Evolutionary conservation across 2,797 vertebrate genomes (phyloP).

Genomic region (Florisuga fusca): DNA sequence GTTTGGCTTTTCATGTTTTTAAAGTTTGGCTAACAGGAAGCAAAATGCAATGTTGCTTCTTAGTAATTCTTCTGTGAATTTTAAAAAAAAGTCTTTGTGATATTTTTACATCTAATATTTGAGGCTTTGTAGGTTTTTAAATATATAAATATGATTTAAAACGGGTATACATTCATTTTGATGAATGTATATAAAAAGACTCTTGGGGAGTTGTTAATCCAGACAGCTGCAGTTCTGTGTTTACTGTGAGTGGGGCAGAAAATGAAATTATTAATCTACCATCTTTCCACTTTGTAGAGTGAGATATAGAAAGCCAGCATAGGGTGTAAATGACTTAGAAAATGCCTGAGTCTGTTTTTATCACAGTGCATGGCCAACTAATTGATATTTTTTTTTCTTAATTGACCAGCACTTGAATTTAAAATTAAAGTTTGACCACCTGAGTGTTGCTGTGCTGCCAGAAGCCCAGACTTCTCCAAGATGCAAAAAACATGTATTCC

Average conservation of each 20-base stretch:
- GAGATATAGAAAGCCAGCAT: background rate
- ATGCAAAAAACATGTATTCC: background rate
- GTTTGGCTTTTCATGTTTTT: background rate
- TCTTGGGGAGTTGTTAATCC: conserved; percentile 11
- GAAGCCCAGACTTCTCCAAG: background rate
- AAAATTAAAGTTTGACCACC: background rate
- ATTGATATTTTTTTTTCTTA: background rate
- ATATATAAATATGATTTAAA: conserved; percentile 35
- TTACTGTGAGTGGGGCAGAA: background rate
- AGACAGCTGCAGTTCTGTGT: background rate
- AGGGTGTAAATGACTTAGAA: background rate
- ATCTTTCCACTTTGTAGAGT: background rate
- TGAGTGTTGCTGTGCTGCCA: background rate
- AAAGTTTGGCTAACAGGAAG: background rate
- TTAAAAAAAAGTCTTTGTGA: background rate
- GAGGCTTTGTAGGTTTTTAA: background rate
- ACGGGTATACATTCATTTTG: background rate
- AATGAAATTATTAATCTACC: background rate
- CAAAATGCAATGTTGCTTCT: background rate
- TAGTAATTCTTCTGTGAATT: conserved; percentile 6
- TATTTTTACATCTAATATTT: conserved; percentile 40
- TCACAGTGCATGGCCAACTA: background rate
- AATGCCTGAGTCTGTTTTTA: background rate
- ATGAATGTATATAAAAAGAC: background rate
- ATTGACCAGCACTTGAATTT: background rate